These are phyloP conservation scores for Tragopan temminckii DNA, from an alignment of 2,797 vertebrate species.

Conservation along the genomic window DNA sequence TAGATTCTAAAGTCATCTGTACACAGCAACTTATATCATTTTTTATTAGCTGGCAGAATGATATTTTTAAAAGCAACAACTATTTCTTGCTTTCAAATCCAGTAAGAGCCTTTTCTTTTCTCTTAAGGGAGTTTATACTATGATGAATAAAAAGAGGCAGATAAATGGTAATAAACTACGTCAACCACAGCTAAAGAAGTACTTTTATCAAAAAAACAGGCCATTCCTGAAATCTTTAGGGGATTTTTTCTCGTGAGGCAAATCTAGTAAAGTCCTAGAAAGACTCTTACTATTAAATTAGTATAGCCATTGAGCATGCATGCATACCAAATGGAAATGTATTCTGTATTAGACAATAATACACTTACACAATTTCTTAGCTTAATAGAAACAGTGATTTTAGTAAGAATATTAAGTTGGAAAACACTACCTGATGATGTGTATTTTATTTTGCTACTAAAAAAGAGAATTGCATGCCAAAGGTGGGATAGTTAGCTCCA, in stretches of 20 bases:
- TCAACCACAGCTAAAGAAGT: slow-evolving; percentile 40
- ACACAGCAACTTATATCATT: slow-evolving; percentile 3
- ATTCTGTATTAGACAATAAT: slow-evolving; percentile 42
- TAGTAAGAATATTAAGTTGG: slow-evolving; percentile 75
- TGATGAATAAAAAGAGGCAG: slow-evolving; percentile 34
- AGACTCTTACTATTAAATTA: slow-evolving; percentile 52
- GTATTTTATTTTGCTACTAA: neutral
- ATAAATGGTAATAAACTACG: slow-evolving; percentile 13
- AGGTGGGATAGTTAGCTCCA: neutral
- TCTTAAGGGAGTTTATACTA: neutral
- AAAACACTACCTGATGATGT: slow-evolving; percentile 27
- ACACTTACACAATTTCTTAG: slow-evolving; percentile 42
- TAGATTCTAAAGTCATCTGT: neutral
- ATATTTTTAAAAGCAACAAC: slow-evolving; percentile 26
- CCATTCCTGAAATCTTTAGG: slow-evolving; percentile 30
- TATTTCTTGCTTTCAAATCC: slow-evolving; percentile 33
- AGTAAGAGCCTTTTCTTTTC: neutral
- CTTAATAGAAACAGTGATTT: slow-evolving; percentile 67
- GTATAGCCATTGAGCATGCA: neutral
- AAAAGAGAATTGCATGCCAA: slow-evolving; percentile 45
- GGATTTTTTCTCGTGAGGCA: neutral
- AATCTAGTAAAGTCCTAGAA: slow-evolving; percentile 27
- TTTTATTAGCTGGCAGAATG: slow-evolving; percentile 26
- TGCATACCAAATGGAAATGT: slow-evolving; percentile 59
- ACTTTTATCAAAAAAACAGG: neutral